Conservation (phyloP, 2,888 invertebrate species). For the Balanococcus diminutus region DNA sequence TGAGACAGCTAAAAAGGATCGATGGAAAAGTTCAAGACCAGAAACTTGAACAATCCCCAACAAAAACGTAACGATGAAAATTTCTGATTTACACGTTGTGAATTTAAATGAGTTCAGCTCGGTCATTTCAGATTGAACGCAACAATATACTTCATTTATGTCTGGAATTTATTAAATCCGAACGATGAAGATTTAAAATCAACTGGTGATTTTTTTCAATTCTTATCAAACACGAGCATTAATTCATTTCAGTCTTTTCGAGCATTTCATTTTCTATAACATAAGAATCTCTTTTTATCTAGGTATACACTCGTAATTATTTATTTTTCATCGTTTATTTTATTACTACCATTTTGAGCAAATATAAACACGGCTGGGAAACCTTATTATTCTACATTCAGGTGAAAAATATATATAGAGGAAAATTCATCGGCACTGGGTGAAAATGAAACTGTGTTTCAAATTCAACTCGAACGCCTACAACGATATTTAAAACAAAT, state of each 20-base stretch:
- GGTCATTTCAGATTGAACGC: background rate
- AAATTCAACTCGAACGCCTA: conserved; percentile 9
- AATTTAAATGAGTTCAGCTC: background rate
- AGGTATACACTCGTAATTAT: no score
- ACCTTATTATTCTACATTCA: background rate
- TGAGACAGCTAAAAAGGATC: no score
- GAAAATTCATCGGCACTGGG: background rate
- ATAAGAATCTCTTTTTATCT: no score
- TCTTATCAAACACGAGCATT: no score
- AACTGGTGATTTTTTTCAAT: background rate
- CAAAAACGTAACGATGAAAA: background rate
- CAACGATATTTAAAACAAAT: background rate
- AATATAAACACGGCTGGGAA: background rate
- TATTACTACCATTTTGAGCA: background rate
- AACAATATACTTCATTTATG: background rate
- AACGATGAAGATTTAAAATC: background rate
- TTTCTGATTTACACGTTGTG: background rate
- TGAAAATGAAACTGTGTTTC: background rate
- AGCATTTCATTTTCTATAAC: background rate
- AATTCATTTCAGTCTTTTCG: background rate
- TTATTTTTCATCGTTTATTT: background rate
- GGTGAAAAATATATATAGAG: background rate
- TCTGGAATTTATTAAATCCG: background rate
- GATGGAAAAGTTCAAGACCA: no score
- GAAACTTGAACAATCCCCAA: no score